Base-by-base conservation (phyloP, 2,888 invertebrate species). In the Polydrusus pterygomalis region DNA sequence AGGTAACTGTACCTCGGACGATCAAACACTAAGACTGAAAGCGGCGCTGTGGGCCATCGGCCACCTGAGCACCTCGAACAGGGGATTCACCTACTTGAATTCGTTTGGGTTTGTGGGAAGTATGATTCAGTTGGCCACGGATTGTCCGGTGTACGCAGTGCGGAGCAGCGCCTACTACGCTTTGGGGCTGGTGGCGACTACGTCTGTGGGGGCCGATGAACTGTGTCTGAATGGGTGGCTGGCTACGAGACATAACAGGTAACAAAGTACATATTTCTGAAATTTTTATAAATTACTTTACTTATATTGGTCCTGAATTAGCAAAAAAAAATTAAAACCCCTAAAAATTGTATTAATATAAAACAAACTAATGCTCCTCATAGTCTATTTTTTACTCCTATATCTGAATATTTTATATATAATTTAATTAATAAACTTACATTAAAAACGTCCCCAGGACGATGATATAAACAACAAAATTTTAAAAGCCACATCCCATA, bases 11-110 rank as follows among this genome's bases (percentile, higher is more conserved):
- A 87, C 88, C 2, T 91, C 91, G 11, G 93, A 94, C 67, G 90
- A 91, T 76, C 93, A 94, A 81, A 92, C 96, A 69, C 87, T 94
- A 56, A 92, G 94, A 78, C 86, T 97, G 51, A 98, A 98, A 87
- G 92, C 96, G 7, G 94, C 97, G 0, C 88, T 98, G 0, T 98
- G 98, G 98, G 95, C 95, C 1, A 86, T 94, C 64, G 96, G 96
- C 15, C 96, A 97, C 86, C 91, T 95, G 11, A 95, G 93, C 1
- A 93, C 94, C 0, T 94, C 96, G 8, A 88, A 91, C 0, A 90
- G 92, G 80, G 97, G 97, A 3, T 90, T 96, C 9, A 92, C 93
- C 64, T 91, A 94, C 82, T 89, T 97, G 38, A 90, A 92, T 82
- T 81, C 82, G 82, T 79, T 89, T 87, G 83, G 89, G 87, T 80